Evolutionary conservation across 2,797 vertebrate species (phyloP), one percentile per base, ranked within the genome.

Genomic region (Amniataba percoides): DNA sequence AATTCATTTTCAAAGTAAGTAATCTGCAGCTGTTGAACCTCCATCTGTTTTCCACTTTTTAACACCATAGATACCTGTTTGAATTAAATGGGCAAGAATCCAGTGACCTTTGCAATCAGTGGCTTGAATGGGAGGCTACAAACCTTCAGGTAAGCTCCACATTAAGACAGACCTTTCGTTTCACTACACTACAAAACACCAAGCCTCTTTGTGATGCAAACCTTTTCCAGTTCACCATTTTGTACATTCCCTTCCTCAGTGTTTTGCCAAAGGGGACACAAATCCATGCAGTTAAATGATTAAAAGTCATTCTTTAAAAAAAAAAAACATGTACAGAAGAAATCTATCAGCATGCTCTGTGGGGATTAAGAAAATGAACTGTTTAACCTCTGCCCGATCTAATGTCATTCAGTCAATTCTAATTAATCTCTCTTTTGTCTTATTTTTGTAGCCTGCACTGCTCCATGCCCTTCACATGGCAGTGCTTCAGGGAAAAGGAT

Each of bases 91-190:
- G 96, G 65, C 93, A 93, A 88, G 92, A 94, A 39, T 88, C 89
- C 64, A 94, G 83, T 77, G 94, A 95, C 40, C 87, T 95, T 52
- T 95, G 88, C 69, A 94, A 92, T 48, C 97, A 97, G 77, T 97
- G 97, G 96, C 92, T 98, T 61, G 97, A 99, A 91, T 99, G 97
- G 97, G 97, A 98, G 80, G 93, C 95, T 11, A 96, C 95, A 1
- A 94, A 97, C 70, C 93, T 98, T 36, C 97, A 98, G 96, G 97
- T 98, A 81, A 72, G 82, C 51, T 21, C 46, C 4, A 23, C n/a
- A 40, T 66, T 13, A 68, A 70, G 51, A 18, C 8, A 36, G 23
- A 66, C 21, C 10, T 53, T 25, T 49, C 15, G 23, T 1, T 71
- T 67, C 39, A 67, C 19, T 60, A 7, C 58, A 69, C 18, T 46